Evolutionary conservation across 2,113 vertebrate species (phyloP).

Genomic region (Notiomystis cincta): DNA sequence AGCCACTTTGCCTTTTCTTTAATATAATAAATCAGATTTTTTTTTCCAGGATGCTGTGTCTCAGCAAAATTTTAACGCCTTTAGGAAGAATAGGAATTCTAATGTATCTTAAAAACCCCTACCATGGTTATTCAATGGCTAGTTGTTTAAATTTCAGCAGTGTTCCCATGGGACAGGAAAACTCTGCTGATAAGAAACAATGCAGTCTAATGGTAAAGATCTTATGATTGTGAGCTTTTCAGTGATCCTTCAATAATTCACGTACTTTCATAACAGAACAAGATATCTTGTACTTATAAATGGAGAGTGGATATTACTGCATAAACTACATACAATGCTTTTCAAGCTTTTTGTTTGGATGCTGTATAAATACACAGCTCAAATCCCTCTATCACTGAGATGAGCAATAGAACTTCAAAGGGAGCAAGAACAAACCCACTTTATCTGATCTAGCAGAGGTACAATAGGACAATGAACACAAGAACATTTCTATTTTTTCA

Average conservation of each 20-base stretch:
- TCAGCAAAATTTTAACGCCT: background rate
- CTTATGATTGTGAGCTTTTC: constrained; percentile 24
- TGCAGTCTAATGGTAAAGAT: background rate
- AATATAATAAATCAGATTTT: background rate
- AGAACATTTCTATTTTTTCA: background rate
- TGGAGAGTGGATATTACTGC: background rate
- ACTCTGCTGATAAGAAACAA: constrained; percentile 36
- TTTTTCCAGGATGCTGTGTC: background rate
- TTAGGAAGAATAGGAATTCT: background rate
- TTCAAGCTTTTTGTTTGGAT: constrained; percentile 16
- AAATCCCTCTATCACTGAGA: background rate
- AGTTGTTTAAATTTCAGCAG: background rate
- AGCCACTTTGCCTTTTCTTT: background rate
- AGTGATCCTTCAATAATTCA: constrained; percentile 2
- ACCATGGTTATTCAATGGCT: background rate
- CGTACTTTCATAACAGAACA: constrained; percentile 3
- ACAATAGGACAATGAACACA: background rate
- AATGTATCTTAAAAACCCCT: background rate
- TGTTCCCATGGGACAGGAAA: constrained; percentile 46
- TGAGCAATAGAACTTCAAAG: background rate
- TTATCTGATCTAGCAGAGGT: background rate
- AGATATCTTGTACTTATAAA: constrained; percentile 6
- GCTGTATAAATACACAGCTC: background rate
- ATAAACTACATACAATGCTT: constrained; percentile 1
- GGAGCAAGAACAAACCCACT: background rate